Evolutionary conservation across 2,888 invertebrate genomes (phyloP).

Genomic region (Sclerodermus sp.): DNA sequence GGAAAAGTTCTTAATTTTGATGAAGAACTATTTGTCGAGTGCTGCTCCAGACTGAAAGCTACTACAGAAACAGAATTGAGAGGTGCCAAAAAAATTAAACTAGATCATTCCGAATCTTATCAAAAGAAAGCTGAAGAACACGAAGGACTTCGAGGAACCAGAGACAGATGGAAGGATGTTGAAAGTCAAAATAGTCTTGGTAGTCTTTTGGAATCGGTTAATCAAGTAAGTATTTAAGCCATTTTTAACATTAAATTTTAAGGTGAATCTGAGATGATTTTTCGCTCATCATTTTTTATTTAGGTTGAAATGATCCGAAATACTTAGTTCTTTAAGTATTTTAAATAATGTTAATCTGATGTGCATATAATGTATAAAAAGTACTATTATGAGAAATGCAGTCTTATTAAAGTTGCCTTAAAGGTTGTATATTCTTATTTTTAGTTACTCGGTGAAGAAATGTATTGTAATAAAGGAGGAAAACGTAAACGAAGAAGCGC

Average conservation of each 20-base stretch:
- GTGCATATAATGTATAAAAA: too few species aligned
- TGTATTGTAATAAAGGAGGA: constrained; percentile 43
- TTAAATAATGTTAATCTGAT: too few species aligned
- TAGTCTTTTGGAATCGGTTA: constrained; percentile 52
- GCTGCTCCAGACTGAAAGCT: constrained; percentile 53
- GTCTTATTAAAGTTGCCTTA: too few species aligned
- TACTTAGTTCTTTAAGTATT: too few species aligned
- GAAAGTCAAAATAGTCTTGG: constrained; percentile 55
- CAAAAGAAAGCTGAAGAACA: constrained; percentile 39
- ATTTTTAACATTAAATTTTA: neutral
- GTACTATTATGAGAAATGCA: too few species aligned
- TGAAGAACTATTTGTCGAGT: constrained; percentile 54
- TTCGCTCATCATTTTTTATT: neutral
- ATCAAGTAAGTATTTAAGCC: constrained; percentile 54
- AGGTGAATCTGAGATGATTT: too few species aligned
- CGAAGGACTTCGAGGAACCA: constrained; percentile 32
- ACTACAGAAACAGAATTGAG: constrained; percentile 53
- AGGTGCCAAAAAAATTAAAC: constrained; percentile 53
- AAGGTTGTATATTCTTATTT: constrained; percentile 14
- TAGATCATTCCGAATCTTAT: constrained; percentile 48
- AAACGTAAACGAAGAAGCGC: constrained; percentile 42
- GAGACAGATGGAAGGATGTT: constrained; percentile 51
- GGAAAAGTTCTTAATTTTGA: constrained; percentile 53
- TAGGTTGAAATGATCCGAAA: too few species aligned
- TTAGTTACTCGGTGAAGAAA: constrained; percentile 52